Evolutionary conservation across 2,888 invertebrate genomes (phyloP), one percentile per base, ranked within the genome.

Genomic region (Cetonia aurata): DNA sequence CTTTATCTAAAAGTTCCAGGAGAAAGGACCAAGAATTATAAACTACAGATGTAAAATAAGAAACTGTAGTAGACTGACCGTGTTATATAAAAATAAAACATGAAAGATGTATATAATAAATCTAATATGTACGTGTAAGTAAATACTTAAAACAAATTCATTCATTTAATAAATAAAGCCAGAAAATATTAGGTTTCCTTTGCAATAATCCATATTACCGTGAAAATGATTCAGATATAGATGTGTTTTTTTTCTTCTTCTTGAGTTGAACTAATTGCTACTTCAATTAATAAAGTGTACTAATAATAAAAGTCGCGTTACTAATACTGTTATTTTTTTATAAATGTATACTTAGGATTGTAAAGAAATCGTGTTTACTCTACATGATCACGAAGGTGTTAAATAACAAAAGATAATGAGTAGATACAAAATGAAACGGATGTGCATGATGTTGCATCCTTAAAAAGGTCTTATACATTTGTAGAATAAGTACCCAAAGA

Each of bases 21-120:
- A 70, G 9, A 55, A 46, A 46, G 69, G 52, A 62, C 46, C 53
- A 70, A 37, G 60, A 50, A 46, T 48, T n/a, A 44, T 44, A 9
- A 46, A 10, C 41, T 9, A 70, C 6, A 46, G 37, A 50, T 66
- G 46, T 56, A 46, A 44, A 33, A 48, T 33, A 44, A 65, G 62
- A 65, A 37, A 52, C 17, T 41, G 50, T 50, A 17, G 42, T 46
- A 71, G 71, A 71, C 71, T 71, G 71, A 71, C 50, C 17, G 37
- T 55, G 67, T 59, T 50, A 41, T 48, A 59, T 67, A 42, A 53
- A 65, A 65, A 41, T n/a, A 46, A 37, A 37, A 37, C 37, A 46
- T 13, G 19, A 46, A 46, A 25, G 25, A n/a, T 60, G 55, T 56
- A 56, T 37, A 56, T 56, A 56, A 6, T 25, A 48, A 31, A 60